phyloP scores from a whole-genome alignment of 2,797 vertebrate species.

The Helarctos malayanus region DNA sequence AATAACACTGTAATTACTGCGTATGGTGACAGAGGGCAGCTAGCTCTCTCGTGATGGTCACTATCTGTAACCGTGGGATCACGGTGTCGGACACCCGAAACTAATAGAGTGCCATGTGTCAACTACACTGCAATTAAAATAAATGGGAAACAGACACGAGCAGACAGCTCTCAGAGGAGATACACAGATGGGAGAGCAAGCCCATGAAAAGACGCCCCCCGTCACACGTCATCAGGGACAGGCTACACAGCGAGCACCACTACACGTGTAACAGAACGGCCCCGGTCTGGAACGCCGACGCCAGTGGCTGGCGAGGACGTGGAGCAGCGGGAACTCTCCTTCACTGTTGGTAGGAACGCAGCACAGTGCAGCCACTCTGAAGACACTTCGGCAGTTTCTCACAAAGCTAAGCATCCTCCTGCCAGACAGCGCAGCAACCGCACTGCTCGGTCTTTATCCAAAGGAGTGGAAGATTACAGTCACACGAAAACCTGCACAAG shows the following conservation, averaged over 20 bases:
- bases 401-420: neutral
- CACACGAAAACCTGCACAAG: rapidly evolving
- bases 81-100: neutral
- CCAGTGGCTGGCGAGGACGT: rapidly evolving
- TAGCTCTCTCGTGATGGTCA: neutral
- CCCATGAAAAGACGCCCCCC: neutral
- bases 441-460: neutral
- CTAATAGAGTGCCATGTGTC: neutral
- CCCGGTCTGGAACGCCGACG: rapidly evolving
- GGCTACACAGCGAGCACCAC: rapidly evolving
- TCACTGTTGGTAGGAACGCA: rapidly evolving
- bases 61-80: neutral
- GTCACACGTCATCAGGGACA: rapidly evolving
- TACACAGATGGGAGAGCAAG: neutral
- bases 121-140: neutral
- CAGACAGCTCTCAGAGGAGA: neutral
- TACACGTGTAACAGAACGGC: rapidly evolving
- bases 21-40: neutral
- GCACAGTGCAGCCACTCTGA: rapidly evolving
- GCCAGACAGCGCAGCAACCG: rapidly evolving
- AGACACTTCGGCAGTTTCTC: neutral
- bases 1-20: neutral
- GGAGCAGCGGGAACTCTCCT: rapidly evolving
- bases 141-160: neutral
- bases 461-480: rapidly evolving